phyloP scores from a whole-genome alignment of 2,797 vertebrate genomes.

The Gallinago stenura region DNA sequence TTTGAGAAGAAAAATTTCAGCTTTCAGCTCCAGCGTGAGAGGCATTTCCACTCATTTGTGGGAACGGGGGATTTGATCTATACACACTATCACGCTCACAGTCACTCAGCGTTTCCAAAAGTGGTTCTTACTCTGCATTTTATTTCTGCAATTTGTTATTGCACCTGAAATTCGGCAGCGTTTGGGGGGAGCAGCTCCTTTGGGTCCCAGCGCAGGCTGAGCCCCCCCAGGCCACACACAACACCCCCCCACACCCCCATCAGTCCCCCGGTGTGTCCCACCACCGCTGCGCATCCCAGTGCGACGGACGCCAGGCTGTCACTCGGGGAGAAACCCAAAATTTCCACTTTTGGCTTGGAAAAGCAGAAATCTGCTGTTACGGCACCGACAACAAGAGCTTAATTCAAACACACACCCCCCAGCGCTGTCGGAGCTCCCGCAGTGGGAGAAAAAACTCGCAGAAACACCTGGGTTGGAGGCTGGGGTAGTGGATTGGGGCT shows the following conservation, averaged over 20 bases:
- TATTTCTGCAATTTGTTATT: too few species aligned
- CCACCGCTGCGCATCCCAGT: fast-evolving
- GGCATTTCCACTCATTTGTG: not conserved
- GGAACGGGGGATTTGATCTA: not conserved
- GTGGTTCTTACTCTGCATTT: not conserved
- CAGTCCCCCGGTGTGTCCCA: fast-evolving
- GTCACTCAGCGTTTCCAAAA: not conserved
- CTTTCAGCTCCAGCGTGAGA: not conserved
- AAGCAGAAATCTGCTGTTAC: not conserved
- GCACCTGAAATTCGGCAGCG: not conserved
- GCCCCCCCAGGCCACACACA: fast-evolving
- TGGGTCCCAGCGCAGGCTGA: fast-evolving
- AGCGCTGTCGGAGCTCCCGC: fast-evolving
- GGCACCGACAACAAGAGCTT: fast-evolving
- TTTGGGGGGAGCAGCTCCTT: not conserved
- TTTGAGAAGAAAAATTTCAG: not conserved
- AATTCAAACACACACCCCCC: fast-evolving
- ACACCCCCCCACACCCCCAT: too few species aligned
- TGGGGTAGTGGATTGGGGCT: too few species aligned
- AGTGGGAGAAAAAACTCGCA: fast-evolving
- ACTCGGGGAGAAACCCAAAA: not conserved
- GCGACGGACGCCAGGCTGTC: not conserved
- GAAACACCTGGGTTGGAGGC: fast-evolving
- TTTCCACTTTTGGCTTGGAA: not conserved
- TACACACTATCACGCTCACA: fast-evolving